Evolutionary conservation across 2,888 invertebrate species (phyloP), one percentile per base, ranked within the genome.

Genomic region (Cremastobaeus sp.): DNA sequence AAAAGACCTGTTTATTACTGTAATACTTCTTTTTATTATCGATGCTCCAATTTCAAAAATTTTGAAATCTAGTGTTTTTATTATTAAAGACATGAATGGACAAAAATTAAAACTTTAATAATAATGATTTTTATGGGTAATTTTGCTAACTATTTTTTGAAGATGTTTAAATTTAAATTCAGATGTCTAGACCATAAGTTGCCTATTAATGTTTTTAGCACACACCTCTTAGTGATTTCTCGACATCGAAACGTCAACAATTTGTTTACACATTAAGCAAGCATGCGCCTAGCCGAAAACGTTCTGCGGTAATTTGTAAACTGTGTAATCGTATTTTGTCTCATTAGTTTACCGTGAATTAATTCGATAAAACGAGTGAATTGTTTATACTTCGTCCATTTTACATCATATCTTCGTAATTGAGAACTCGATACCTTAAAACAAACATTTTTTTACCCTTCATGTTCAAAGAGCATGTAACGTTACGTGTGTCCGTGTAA

Each of bases 341-440:
- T 65, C 30, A 45, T 15, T 28, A 47, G 25, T 28, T 48, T 55
- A 39, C 14, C 45, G 37, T 11, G 9, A 55, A 41, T 68, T 69
- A 50, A 69, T 69, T 69, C 47, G 3, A 11, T 37, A 4, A 9
- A 28, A 35, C 9, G 20, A 20, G 47, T 47, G 47, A 20, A 52
- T 21, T 52, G 54, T 68, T 59, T 60, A 39, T 35, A 18, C 21
- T 43, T 21, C 47, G 4, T 48, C 41, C 28, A 34, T 48, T 66
- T 48, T 18, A 12, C 35, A 43, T 34, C 12, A 43, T 66, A 68
- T 68, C 45, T 69, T 69, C 54, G 32, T 62, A 70, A 64, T 60
- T 57, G 64, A 62, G 59, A 72, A 72, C 41, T 50, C 37, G 59
- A 72, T 72, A 72, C 65, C 54, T 65, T 54, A 37, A 59, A 45